Base-by-base conservation (phyloP, 2,888 invertebrate genomes). In the Zygaena filipendulae region DNA sequence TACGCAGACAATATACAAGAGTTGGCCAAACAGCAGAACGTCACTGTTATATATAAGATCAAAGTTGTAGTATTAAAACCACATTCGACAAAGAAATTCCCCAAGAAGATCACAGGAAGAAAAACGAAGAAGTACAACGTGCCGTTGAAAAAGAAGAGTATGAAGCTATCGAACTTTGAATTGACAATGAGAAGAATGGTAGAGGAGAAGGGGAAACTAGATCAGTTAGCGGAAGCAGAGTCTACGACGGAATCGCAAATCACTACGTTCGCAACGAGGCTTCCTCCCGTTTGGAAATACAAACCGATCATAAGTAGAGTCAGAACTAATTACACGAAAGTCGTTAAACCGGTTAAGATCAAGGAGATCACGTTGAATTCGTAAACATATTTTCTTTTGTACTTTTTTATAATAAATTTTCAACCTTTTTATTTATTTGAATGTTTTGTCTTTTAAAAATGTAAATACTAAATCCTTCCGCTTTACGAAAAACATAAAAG, bases 101-200 rank as follows among this genome's bases (percentile, higher is more conserved):
- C 30, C 3, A 2, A 30, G 2, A 59, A 52, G 24, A 66, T 53
- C 25, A n/a, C n/a, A n/a, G n/a, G n/a, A n/a, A 38, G 40, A 0
- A 58, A 52, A 19, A 45, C 60, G 1, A 77, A 75, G 43, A 75
- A 66, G 25, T 77, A 59, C 31, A 71, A 63, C 7, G 49, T 75
- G 9, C 75, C 77, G 0, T 35, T 77, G 14, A 77, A 77, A 42
- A 74, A 62, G 36, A 61, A 59, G 10, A 75, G 53, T 26, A 70
- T 74, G 70, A 74, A 68, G 25, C 40, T 72, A 4, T 75, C 77
- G 0, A 63, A 62, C 26, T 74, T 70, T 7, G 75, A 75, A 39
- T 49, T 59, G 5, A 43, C 66, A 22, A 24, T 72, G 21, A 54
- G 70, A 13, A 71, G 59, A 35, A 45, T 66, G 21, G 63, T 59